These are phyloP conservation scores for Pelobates cultripes DNA, from an alignment of 2,797 vertebrate species.

Conservation along the genomic window DNA sequence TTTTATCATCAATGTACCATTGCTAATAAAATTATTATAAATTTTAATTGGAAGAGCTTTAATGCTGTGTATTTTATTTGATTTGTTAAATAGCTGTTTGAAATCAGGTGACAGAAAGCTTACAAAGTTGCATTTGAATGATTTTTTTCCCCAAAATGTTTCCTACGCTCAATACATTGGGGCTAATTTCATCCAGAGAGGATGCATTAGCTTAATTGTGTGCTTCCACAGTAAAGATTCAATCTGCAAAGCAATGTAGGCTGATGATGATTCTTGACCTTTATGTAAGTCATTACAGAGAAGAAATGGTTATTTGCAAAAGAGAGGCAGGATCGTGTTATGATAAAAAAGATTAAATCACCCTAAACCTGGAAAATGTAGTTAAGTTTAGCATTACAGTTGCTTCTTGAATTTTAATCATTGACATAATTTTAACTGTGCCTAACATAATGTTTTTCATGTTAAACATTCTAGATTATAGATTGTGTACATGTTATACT, in stretches of 20 bases:
- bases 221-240: not conserved
- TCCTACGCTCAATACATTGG: not conserved
- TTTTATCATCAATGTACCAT: too few relatives aligned
- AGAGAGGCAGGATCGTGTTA: not conserved
- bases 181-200: not conserved
- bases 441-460: too few relatives aligned
- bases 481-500: too few relatives aligned
- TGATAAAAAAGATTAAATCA: not conserved
- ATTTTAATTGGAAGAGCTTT: not conserved
- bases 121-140: not conserved
- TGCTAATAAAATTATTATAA: not conserved
- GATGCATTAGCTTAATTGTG: not conserved
- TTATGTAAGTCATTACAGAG: not conserved
- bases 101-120: not conserved
- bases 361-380: not conserved
- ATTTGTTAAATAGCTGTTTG: not conserved
- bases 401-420: too few relatives aligned
- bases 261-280: conserved; percentile 1
- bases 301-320: not conserved
- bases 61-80: not conserved
- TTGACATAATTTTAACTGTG: too few relatives aligned
- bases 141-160: not conserved
- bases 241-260: not conserved
- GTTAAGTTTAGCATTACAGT: too few relatives aligned
- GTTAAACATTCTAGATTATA: too few relatives aligned